A percentile compares a stretch with the other conserved stretches of the same genome.
These are phyloP conservation scores for Nephrocerus scutellatus DNA, from an alignment of 2,888 invertebrate genomes.

Conservation along the genomic window DNA sequence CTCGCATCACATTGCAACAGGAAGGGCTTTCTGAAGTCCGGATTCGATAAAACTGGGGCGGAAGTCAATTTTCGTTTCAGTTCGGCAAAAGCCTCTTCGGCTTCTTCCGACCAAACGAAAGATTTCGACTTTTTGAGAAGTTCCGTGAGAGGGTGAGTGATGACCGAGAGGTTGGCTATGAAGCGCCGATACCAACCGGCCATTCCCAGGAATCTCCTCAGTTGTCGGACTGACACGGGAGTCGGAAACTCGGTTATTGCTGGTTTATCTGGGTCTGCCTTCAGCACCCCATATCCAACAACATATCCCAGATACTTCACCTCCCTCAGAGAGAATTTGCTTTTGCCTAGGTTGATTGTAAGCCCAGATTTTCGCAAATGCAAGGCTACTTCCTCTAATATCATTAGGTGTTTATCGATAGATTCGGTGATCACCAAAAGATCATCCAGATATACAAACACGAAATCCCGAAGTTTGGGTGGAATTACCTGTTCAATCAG, in stretches of 20 bases:
- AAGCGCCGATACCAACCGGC: slow-evolving; percentile 6
- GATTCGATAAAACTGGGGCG: slow-evolving; percentile 8
- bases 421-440: slow-evolving; percentile 1
- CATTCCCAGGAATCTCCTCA: slow-evolving; percentile 5
- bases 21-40: slow-evolving; percentile 3
- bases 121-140: not conserved
- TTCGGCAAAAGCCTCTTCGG: slow-evolving; percentile 4
- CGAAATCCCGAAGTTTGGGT: slow-evolving; percentile 6
- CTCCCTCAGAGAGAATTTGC: slow-evolving; percentile 6
- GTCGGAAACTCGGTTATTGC: too few species aligned
- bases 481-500: slow-evolving; percentile 12
- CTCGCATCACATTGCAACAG: slow-evolving; percentile 10
- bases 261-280: slow-evolving; percentile 8
- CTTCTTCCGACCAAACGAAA: not conserved
- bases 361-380: not conserved
- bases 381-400: slow-evolving; percentile 1
- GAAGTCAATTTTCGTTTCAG: slow-evolving; percentile 2
- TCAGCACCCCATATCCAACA: slow-evolving; percentile 5
- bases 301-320: slow-evolving; percentile 6
- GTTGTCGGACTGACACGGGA: not conserved
- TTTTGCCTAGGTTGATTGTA: slow-evolving; percentile 4
- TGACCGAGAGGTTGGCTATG: slow-evolving; percentile 2
- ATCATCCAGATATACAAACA: slow-evolving; percentile 8
- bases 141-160: slow-evolving; percentile 3
- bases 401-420: slow-evolving; percentile 4